These are phyloP conservation scores for Triops cancriformis DNA, from an alignment of 1,140 invertebrate species.

Conservation along the genomic window DNA sequence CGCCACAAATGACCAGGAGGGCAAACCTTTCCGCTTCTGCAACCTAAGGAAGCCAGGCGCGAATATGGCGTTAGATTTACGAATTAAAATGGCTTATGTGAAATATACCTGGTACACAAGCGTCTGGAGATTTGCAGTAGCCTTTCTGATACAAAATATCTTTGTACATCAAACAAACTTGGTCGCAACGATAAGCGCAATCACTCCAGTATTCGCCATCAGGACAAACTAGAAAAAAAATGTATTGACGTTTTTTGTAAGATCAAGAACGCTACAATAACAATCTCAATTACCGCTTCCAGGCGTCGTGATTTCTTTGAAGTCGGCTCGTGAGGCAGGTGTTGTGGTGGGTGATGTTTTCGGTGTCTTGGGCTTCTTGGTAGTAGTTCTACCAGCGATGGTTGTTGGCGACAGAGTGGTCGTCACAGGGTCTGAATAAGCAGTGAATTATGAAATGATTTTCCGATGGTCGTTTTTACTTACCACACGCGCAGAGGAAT, in stretches of 20 bases:
- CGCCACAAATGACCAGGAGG: slow-evolving; percentile 48
- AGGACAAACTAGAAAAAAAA: slow-evolving; percentile 36
- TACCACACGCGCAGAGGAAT: slow-evolving; percentile 28
- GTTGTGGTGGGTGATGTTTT: slow-evolving; percentile 19
- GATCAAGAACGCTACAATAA: neutral
- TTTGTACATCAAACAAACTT: slow-evolving; percentile 49
- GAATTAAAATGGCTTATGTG: neutral
- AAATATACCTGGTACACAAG: slow-evolving; percentile 41
- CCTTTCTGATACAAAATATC: slow-evolving; percentile 39
- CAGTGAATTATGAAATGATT: neutral
- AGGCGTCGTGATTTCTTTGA: neutral
- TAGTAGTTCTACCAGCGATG: neutral
- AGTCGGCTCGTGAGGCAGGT: neutral
- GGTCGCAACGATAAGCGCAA: slow-evolving; percentile 54
- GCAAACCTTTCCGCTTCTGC: slow-evolving; percentile 37
- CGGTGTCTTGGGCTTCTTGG: slow-evolving; percentile 24
- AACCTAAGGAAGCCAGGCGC: slow-evolving; percentile 34
- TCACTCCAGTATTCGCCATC: slow-evolving; percentile 43
- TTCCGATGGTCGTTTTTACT: neutral
- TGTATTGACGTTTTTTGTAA: neutral
- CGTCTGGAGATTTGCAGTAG: slow-evolving; percentile 39
- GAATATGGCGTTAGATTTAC: neutral
- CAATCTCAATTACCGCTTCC: neutral
- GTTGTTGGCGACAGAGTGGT: neutral
- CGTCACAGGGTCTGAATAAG: neutral